Evolutionary conservation across 2,888 invertebrate species (phyloP).

Genomic region (Epinotia nisella): DNA sequence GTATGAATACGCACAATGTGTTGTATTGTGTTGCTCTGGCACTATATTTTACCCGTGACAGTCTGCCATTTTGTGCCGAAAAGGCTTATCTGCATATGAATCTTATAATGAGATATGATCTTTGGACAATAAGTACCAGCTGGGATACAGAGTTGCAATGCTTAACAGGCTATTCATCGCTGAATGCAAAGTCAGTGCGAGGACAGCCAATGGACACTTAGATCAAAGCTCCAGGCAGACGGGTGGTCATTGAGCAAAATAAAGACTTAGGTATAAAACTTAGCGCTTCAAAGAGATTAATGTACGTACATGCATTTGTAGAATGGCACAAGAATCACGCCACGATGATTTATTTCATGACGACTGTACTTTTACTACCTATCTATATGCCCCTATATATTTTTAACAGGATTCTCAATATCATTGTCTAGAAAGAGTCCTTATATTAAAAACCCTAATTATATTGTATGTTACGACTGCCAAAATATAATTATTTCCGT

Average conservation of each 20-base stretch:
- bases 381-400: too few relatives aligned
- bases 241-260: constrained; percentile 21
- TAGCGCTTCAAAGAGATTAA: constrained; percentile 19
- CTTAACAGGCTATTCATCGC: constrained; percentile 76
- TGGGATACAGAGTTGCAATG: constrained; percentile 53
- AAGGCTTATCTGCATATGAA: not conserved
- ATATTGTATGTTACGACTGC: not conserved
- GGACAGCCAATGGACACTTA: constrained; percentile 58
- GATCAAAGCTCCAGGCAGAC: constrained; percentile 49
- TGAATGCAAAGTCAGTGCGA: constrained; percentile 63
- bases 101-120: constrained; percentile 35
- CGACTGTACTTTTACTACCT: too few relatives aligned
- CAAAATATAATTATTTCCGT: constrained; percentile 4
- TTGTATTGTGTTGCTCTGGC: constrained; percentile 50
- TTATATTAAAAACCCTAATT: not conserved
- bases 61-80: constrained; percentile 46
- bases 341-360: too few relatives aligned
- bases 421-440: not conserved
- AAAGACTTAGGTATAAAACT: constrained; percentile 6
- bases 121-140: not conserved
- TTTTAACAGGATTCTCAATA: too few relatives aligned
- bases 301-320: constrained; percentile 15
- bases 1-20: constrained; percentile 41
- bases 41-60: constrained; percentile 63
- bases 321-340: not conserved